Evolutionary conservation across 2,888 invertebrate genomes (phyloP).

Genomic region (Orchesella flavescens): DNA sequence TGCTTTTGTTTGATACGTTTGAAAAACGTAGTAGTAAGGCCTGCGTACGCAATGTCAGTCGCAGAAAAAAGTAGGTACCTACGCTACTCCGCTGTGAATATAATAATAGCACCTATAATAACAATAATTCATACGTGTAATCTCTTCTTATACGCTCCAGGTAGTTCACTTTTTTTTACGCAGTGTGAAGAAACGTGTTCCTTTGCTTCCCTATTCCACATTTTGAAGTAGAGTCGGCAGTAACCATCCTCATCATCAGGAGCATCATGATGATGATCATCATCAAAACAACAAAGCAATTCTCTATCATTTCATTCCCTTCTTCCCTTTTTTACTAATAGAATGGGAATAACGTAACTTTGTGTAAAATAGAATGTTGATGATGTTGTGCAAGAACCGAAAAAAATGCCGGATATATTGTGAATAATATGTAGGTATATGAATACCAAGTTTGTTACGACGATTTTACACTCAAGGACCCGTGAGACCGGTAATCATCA

Average conservation of each 20-base stretch:
- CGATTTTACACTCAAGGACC: too few species aligned
- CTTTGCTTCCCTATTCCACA: too few species aligned
- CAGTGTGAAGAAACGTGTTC: background rate
- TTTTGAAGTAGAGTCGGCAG: too few species aligned
- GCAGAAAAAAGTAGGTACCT: background rate
- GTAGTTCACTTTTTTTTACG: slow-evolving; percentile 10
- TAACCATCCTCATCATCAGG: background rate
- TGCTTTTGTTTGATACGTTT: background rate
- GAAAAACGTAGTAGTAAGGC: background rate
- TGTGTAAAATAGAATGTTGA: slow-evolving; percentile 48
- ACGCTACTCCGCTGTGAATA: background rate
- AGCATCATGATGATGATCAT: slow-evolving; percentile 10
- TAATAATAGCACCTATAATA: slow-evolving; percentile 15
- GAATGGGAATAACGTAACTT: slow-evolving; percentile 56
- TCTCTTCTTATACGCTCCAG: slow-evolving; percentile 42
- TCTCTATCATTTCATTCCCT: slow-evolving; percentile 17
- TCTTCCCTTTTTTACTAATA: slow-evolving; percentile 40
- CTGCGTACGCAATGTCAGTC: background rate
- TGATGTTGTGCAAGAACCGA: slow-evolving; percentile 11
- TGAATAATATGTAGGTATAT: too few species aligned
- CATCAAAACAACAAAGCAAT: background rate
- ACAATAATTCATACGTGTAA: slow-evolving; percentile 43
- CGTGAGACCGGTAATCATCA: too few species aligned
- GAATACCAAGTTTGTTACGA: too few species aligned
- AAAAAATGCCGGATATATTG: background rate